Base-by-base conservation (phyloP, 2,888 invertebrate genomes). In the Pyrrhia umbra region DNA sequence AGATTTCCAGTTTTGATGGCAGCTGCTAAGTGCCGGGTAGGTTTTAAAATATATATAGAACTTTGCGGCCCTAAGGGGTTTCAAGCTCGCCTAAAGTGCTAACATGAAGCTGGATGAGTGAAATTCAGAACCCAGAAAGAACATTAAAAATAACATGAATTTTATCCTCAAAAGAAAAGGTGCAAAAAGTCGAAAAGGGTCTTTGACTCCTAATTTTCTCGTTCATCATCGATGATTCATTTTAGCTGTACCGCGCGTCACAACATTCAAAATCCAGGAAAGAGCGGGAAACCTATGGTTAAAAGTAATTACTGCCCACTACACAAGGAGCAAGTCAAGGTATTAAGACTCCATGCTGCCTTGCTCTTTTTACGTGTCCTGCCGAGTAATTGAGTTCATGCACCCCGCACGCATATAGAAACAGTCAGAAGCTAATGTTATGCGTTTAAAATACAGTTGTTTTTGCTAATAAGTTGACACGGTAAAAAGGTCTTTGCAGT, bases 321-420 rank as follows among this genome's bases (percentile, higher is more conserved):
- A 39, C 43, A 58, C 56, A 59, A 60, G 65, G 27, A 45, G 68
- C 46, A 50, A 49, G 68, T n/a, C n/a, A n/a, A n/a, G 63, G 47
- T 25, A 52, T 77, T 64, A 64, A 68, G 57, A 65, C 46, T 67
- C 52, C 66, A 30, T 34, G 62, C 43, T 50, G 52, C 6, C 42
- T 60, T 65, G 43, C 54, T 62, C 57, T 68, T 79, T 78, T 80
- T 72, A 30, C 65, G 56, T 68, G 67, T 80, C 79, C 81, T 73
- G 70, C 21, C 23, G 61, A 21, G 54, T 80, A 68, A 75, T 70
- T 73, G 76, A 71, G 79, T 68, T 79, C 79, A 76, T 66, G 50
- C 79, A 79, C 76, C 81, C 59, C 76, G 56, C 21, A 42, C 60
- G 59, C 59, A 40, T 66, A 50, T 43, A 55, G 60, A 55, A 47